phyloP scores from a whole-genome alignment of 2,888 invertebrate species.

The Eupithecia dodoneata region DNA sequence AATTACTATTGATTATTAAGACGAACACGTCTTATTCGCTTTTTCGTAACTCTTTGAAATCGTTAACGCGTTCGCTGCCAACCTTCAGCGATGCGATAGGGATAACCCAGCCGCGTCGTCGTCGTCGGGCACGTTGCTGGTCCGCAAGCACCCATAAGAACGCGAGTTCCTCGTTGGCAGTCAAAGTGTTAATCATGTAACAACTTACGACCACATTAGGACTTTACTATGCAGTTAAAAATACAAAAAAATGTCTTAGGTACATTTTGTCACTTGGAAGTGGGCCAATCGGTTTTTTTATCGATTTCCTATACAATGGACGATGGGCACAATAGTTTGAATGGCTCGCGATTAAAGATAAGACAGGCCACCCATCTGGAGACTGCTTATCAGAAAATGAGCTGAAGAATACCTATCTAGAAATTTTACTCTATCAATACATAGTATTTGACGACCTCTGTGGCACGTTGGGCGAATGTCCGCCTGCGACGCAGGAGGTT shows the following conservation, averaged over 20 bases:
- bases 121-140: no score
- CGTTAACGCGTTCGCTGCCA: no score
- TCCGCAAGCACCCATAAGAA: no score
- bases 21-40: no score
- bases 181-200: background rate
- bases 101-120: no score
- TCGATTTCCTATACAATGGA: constrained; percentile 79
- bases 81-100: no score
- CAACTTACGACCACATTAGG: background rate
- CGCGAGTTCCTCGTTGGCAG: no score
- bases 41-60: no score
- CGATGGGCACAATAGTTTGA: constrained; percentile 79
- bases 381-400: constrained; percentile 32
- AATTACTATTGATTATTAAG: no score
- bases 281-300: constrained; percentile 78
- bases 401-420: constrained; percentile 18
- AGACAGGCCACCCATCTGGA: constrained; percentile 66
- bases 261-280: constrained; percentile 60
- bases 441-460: no score
- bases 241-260: constrained; percentile 33
- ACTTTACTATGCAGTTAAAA: constrained; percentile 34
- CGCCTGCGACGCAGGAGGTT: no score
- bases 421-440: background rate
- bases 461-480: no score
- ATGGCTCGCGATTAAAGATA: constrained; percentile 80